A percentile compares a stretch with the other conserved stretches of the same genome.
phyloP scores from a whole-genome alignment of 2,113 vertebrate genomes.

The Eretmochelys imbricata region DNA sequence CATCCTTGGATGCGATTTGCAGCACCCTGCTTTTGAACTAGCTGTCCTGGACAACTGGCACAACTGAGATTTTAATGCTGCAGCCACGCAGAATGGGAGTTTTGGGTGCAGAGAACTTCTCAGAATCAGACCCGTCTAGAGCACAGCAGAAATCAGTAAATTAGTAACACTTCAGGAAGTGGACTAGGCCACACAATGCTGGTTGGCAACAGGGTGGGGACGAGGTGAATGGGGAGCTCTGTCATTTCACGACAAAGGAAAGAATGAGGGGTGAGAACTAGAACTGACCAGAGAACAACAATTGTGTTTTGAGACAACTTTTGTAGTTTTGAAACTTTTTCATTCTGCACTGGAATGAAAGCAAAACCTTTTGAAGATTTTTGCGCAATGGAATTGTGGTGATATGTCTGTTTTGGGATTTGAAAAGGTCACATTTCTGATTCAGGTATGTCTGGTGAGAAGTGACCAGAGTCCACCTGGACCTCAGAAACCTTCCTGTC shows the following conservation, averaged over 20 bases:
- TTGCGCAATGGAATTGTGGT: fast-evolving
- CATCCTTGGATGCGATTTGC: not conserved
- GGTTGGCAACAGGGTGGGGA: not conserved
- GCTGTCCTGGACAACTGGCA: not conserved
- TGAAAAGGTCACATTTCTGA: not conserved
- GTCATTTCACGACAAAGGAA: not conserved
- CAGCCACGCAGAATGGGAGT: not conserved
- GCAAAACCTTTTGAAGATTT: not conserved
- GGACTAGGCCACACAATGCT: not conserved
- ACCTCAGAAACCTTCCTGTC: not conserved
- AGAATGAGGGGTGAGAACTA: not conserved
- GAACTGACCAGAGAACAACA: fast-evolving
- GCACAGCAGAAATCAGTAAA: not conserved
- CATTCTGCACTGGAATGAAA: not conserved
- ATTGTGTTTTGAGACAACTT: not conserved
- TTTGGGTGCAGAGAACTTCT: not conserved
- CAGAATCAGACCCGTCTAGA: not conserved
- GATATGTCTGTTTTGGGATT: not conserved
- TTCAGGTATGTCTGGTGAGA: not conserved
- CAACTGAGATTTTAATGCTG: not conserved
- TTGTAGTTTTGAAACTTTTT: not conserved
- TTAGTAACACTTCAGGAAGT: not conserved
- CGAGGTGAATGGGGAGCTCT: not conserved
- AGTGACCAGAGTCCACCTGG: not conserved
- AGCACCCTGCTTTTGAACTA: not conserved